A percentile compares a stretch with the other conserved stretches of the same genome.
phyloP scores from a whole-genome alignment of 2,888 invertebrate genomes.

The Mayetiola destructor region DNA sequence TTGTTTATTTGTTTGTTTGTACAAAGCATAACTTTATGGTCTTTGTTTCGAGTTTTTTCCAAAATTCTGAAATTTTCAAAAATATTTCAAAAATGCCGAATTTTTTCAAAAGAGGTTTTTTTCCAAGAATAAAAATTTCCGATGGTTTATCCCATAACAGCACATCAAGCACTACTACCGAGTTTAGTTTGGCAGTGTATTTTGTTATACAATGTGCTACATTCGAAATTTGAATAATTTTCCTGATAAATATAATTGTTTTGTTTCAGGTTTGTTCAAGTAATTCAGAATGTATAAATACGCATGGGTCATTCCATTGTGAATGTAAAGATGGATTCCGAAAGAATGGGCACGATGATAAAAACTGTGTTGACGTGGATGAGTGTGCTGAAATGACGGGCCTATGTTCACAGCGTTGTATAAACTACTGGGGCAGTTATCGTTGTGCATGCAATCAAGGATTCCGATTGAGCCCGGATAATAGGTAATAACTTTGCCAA shows the following conservation, averaged over 20 bases:
- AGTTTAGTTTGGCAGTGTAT: too few relatives aligned
- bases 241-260: not conserved
- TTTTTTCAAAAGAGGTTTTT: too few relatives aligned
- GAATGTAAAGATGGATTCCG: constrained; percentile 68
- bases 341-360: constrained; percentile 31
- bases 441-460: constrained; percentile 77
- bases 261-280: constrained; percentile 27
- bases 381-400: constrained; percentile 44
- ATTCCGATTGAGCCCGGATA: constrained; percentile 62
- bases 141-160: too few relatives aligned
- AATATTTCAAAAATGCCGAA: too few relatives aligned
- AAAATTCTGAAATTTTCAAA: too few relatives aligned
- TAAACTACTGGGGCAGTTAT: constrained; percentile 83
- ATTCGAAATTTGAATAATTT: too few relatives aligned
- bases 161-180: too few relatives aligned
- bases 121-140: too few relatives aligned
- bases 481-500: too few relatives aligned
- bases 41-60: too few relatives aligned
- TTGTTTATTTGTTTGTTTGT: constrained; percentile 27
- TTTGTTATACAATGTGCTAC: too few relatives aligned
- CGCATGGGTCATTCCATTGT: constrained; percentile 63
- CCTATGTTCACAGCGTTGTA: constrained; percentile 75
- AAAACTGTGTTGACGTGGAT: constrained; percentile 46
- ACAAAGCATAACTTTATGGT: too few relatives aligned
- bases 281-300: constrained; percentile 31